Evolutionary conservation across 2,888 invertebrate genomes (phyloP).

Genomic region (Pelosia muscerda): DNA sequence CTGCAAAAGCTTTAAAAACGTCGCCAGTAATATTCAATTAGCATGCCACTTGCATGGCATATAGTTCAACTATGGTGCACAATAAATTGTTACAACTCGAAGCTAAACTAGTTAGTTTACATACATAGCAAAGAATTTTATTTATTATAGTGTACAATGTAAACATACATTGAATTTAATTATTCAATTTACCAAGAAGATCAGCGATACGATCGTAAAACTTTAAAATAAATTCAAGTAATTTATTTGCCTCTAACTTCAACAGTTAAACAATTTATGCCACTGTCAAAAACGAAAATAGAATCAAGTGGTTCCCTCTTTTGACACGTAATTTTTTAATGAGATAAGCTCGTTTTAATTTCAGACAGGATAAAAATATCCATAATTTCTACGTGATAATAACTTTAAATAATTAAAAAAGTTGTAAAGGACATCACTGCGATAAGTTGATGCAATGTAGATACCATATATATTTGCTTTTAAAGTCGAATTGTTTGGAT

Average conservation of each 20-base stretch:
- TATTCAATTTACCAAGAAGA: conserved; percentile 10
- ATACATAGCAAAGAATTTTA: conserved; percentile 14
- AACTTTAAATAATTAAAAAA: conserved; percentile 36
- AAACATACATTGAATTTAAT: conserved; percentile 16
- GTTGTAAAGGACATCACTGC: conserved; percentile 18
- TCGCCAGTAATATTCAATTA: conserved; percentile 79
- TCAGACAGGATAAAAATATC: conserved; percentile 24
- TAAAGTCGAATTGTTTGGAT: conserved; percentile 37
- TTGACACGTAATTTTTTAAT: conserved; percentile 22
- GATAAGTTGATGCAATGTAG: conserved; percentile 29
- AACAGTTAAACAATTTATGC: conserved; percentile 14
- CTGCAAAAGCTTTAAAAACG: conserved; percentile 83
- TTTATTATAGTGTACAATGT: background rate
- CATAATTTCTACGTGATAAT: conserved; percentile 26
- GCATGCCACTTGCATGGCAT: conserved; percentile 55
- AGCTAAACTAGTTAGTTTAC: conserved; percentile 37
- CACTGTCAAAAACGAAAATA: conserved; percentile 10
- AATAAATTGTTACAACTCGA: conserved; percentile 39
- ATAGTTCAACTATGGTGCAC: conserved; percentile 59
- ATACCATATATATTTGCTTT: conserved; percentile 23
- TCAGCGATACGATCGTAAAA: conserved; percentile 8
- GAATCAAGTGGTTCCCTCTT: conserved; percentile 16
- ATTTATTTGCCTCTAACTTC: background rate
- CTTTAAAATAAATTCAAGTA: conserved; percentile 12
- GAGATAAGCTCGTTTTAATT: conserved; percentile 25